phyloP scores from a whole-genome alignment of 1,140 invertebrate species.

The Drosophila watanabei region DNA sequence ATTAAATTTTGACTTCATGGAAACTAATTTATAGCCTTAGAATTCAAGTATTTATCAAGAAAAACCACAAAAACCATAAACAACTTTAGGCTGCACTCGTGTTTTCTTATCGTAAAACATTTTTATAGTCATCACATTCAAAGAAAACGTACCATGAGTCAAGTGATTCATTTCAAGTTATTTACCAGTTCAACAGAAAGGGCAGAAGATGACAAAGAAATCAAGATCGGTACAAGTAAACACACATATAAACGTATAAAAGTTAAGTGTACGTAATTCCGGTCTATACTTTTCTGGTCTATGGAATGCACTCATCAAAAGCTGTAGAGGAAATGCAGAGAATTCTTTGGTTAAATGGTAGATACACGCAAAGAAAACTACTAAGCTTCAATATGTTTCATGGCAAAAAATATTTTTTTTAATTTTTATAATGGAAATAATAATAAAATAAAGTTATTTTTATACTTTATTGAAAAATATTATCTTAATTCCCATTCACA shows the following conservation, averaged over 20 bases:
- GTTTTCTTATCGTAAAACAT: conserved; percentile 25
- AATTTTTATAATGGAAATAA: background rate
- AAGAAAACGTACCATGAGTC: background rate
- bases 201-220: conserved; percentile 30
- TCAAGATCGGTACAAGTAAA: conserved; percentile 16
- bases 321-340: conserved; percentile 15
- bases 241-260: background rate
- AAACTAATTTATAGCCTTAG: background rate
- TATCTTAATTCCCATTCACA: background rate
- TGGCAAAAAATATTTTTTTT: background rate
- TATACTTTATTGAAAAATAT: background rate
- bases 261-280: conserved; percentile 22
- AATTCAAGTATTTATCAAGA: background rate
- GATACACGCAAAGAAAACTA: conserved; percentile 17
- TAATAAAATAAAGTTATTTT: background rate
- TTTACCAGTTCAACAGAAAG: conserved; percentile 11
- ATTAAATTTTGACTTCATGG: background rate
- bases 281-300: conserved; percentile 21
- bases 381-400: too few relatives aligned
- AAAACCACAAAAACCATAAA: background rate
- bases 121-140: conserved; percentile 9
- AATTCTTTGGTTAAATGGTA: conserved; percentile 52
- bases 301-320: conserved; percentile 38
- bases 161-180: conserved; percentile 41
- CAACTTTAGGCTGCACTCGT: background rate